Evolutionary conservation across 2,888 invertebrate species (phyloP), one percentile per base, ranked within the genome.

Genomic region (Eumacrocentrus americanus): DNA sequence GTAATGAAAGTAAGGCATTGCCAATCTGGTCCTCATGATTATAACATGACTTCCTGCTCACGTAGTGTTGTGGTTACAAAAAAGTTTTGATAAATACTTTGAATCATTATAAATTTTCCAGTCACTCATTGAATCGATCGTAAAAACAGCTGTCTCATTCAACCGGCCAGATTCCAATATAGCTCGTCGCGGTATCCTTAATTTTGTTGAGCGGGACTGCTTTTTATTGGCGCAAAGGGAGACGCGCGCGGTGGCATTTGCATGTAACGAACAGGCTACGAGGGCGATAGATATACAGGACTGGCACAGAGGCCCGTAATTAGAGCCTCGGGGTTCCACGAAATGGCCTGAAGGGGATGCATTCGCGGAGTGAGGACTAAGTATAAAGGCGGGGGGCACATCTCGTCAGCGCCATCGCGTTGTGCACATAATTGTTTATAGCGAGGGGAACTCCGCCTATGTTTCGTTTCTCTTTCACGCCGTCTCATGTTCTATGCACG

Each of bases 181-280:
- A 62, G 60, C 48, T 38, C 52, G 47, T 57, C 56, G 53, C 47
- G 62, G 60, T 63, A 62, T 58, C 59, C 64, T 66, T 63, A 67
- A 66, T 67, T 67, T 66, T 48, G 61, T 58, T 46, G 54, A 55
- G 61, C 60, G 57, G 70, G 68, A 69, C 69, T 73, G 73, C 70
- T 73, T 76, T 79, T 79, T 79, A 80, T 80, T 78, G 77, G 70
- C 68, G 62, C 56, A 73, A 72, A 75, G 74, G 75, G 72, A 71
- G 72, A 73, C 70, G 25, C 58, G 42, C 53, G 62, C 58, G 60
- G 70, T 62, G 63, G 64, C 67, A 67, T 66, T 67, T 68, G 68
- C 68, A 67, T 68, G 65, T 66, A 68, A 66, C 66, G 66, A 66
- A 61, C 61, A 37, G 53, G 25, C 58, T 60, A 29, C 6, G 42